Evolutionary conservation across 2,888 invertebrate species (phyloP).

Genomic region (Cryptophagus acutangulus): DNA sequence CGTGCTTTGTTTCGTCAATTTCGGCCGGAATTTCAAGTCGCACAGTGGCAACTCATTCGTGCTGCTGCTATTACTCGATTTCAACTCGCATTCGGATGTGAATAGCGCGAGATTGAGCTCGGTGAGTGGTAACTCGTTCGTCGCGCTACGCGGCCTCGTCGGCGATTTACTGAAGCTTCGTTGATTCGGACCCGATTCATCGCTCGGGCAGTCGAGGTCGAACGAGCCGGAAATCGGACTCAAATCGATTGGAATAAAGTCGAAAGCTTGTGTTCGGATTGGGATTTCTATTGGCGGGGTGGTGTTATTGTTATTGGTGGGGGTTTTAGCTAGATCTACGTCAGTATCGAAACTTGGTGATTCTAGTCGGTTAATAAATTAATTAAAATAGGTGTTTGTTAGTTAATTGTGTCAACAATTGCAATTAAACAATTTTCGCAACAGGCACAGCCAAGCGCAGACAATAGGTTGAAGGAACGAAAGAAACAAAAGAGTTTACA

Average conservation of each 20-base stretch:
- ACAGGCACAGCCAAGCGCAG: too few relatives aligned
- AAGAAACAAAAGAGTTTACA: too few relatives aligned
- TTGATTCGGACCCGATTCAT: constrained; percentile 27
- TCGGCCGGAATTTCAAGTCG: constrained; percentile 35
- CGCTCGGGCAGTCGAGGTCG: too few relatives aligned
- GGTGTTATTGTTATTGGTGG: too few relatives aligned
- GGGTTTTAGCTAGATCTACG: too few relatives aligned
- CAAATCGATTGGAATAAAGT: constrained; percentile 25
- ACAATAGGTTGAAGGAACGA: too few relatives aligned
- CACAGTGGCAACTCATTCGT: constrained; percentile 42
- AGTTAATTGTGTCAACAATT: too few relatives aligned
- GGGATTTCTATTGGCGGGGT: too few relatives aligned
- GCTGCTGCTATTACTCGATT: constrained; percentile 32
- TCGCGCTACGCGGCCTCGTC: constrained; percentile 54
- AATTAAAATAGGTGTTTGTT: too few relatives aligned
- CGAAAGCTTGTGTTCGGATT: background rate
- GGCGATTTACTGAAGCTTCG: constrained; percentile 10
- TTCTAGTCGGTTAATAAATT: too few relatives aligned
- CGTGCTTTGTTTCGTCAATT: constrained; percentile 29
- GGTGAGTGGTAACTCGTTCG: constrained; percentile 64
- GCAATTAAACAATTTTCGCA: too few relatives aligned
- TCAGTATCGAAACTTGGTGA: too few relatives aligned
- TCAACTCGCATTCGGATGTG: constrained; percentile 35
- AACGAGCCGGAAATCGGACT: constrained; percentile 44
- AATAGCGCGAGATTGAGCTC: constrained; percentile 46